Conservation (phyloP, 2,888 invertebrate genomes). For the Crocallis elinguaria region DNA sequence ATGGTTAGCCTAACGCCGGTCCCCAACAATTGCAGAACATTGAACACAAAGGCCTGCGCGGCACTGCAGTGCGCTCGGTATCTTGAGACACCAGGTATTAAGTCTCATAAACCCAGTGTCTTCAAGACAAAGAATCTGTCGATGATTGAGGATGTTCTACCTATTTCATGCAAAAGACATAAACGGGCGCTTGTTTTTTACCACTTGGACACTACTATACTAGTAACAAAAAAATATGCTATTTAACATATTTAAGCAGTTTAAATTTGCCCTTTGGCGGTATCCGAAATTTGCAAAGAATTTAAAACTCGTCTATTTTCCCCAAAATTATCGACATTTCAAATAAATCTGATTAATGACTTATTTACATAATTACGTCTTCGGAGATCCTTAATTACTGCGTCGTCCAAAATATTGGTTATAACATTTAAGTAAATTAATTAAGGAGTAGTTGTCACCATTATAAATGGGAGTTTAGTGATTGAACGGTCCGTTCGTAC, state of each 20-base stretch:
- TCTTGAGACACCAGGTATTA: no score
- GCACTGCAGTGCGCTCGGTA: no score
- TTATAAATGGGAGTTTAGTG: slow-evolving; percentile 20
- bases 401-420: slow-evolving; percentile 39
- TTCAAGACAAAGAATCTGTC: no score
- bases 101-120: no score
- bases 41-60: no score
- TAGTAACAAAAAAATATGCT: no score
- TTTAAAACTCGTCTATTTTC: slow-evolving; percentile 19
- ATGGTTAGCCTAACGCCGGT: no score
- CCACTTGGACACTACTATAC: no score
- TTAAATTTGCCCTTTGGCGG: slow-evolving; percentile 5
- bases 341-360: slow-evolving; percentile 35
- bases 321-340: slow-evolving; percentile 13
- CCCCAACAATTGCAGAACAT: no score
- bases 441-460: slow-evolving; percentile 51
- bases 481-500: background rate
- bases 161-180: background rate
- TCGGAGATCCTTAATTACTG: slow-evolving; percentile 33
- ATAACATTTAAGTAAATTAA: slow-evolving; percentile 53
- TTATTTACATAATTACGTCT: slow-evolving; percentile 35
- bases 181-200: background rate
- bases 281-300: slow-evolving; percentile 10
- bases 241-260: no score
- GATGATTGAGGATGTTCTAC: no score